Percentiles rank a stretch among this genome's conserved stretches.
Evolutionary conservation across 92 coral and sea anemone species (phyloP).

Genomic region (Phenganax stokvisi): DNA sequence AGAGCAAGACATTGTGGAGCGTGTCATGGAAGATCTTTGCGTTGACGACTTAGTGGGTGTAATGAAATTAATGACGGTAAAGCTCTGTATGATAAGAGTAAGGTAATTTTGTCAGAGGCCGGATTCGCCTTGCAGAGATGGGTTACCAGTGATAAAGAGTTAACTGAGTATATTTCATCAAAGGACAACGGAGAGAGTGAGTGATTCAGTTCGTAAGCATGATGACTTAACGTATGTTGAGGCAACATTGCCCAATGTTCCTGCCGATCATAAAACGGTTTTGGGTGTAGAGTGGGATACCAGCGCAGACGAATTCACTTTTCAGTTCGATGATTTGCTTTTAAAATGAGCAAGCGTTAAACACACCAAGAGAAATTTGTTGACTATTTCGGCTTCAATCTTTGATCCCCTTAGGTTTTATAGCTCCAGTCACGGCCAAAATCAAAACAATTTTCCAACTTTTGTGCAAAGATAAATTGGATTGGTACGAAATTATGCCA

Average conservation of each 20-base stretch:
- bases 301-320: conserved; percentile 1
- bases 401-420: conserved; percentile 18
- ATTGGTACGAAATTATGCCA: conserved; percentile 14
- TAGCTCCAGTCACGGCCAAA: conserved; percentile 24
- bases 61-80: not conserved
- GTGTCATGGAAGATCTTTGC: not conserved
- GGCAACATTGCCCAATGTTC: not conserved
- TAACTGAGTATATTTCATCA: not conserved
- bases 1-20: not conserved
- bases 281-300: conserved; percentile 15
- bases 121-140: not conserved
- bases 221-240: conserved; percentile 4
- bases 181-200: not conserved
- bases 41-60: conserved; percentile 1
- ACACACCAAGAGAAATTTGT: conserved; percentile 6
- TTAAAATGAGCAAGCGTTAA: not conserved
- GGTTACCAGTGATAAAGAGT: not conserved
- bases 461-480: conserved; percentile 12
- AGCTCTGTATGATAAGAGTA: not conserved
- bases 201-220: not conserved
- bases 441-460: conserved; percentile 28
- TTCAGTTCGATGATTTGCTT: not conserved
- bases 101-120: not conserved
- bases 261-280: not conserved
- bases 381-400: conserved; percentile 16